Evolutionary conservation across 2,888 invertebrate species (phyloP).

Genomic region (Thumatha senex): DNA sequence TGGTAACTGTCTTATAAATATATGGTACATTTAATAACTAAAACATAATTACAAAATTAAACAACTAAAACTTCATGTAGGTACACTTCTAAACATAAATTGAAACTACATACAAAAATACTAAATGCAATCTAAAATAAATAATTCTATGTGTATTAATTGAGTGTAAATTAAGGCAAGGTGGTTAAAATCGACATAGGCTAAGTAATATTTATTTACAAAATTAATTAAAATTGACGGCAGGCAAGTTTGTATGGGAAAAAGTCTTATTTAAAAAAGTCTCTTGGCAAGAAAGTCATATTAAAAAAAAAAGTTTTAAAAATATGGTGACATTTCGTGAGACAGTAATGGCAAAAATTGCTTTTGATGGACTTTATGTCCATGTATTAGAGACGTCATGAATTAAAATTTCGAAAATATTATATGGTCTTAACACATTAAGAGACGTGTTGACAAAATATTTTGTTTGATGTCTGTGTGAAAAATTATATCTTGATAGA

Average conservation of each 20-base stretch:
- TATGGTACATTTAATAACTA: constrained; percentile 14
- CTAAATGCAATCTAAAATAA: constrained; percentile 45
- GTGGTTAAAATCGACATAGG: constrained; percentile 44
- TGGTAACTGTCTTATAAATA: constrained; percentile 32
- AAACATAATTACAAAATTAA: constrained; percentile 22
- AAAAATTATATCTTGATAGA: too few relatives aligned
- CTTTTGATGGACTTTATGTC: too few relatives aligned
- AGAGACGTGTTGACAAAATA: too few relatives aligned
- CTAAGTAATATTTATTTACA: background rate
- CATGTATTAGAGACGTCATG: too few relatives aligned
- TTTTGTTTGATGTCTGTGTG: too few relatives aligned
- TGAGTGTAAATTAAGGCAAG: constrained; percentile 49
- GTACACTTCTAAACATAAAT: constrained; percentile 28
- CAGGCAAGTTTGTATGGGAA: constrained; percentile 29
- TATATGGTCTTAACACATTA: too few relatives aligned
- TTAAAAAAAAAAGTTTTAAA: background rate
- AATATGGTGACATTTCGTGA: background rate
- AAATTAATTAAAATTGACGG: constrained; percentile 21
- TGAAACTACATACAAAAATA: constrained; percentile 42
- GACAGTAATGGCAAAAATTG: too few relatives aligned
- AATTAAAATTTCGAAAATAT: too few relatives aligned
- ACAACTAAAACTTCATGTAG: constrained; percentile 14
- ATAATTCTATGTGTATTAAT: constrained; percentile 36
- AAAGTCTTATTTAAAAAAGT: background rate
- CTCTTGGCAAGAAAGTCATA: too few relatives aligned